Base-by-base conservation (phyloP, 2,113 vertebrate genomes). In the Oreochromis aureus region DNA sequence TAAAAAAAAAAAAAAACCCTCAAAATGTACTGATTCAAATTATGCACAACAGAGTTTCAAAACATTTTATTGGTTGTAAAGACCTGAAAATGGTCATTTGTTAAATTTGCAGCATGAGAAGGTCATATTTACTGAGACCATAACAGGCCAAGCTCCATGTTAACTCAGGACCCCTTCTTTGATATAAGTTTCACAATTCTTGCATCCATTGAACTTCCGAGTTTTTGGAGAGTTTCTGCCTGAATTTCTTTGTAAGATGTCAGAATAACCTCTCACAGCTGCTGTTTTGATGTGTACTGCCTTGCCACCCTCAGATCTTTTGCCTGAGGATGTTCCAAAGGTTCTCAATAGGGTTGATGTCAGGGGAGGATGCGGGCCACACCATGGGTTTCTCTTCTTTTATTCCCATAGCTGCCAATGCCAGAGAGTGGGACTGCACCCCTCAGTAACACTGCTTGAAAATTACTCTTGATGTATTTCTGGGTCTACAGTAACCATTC, bases 1-100 rank as follows among this genome's bases (percentile, higher is more conserved):
- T 63, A 2, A 56, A 1, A 22, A 5, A 27, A 1, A 22, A 7
- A 51, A 10, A 32, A 0, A 0, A 32, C 30, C 16, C 32, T 63
- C 6, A 66, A 36, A 36, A 36, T 66, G 18, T 32, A 66, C 10
- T 12, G 4, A 36, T 66, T 32, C 18, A 66, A 39, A 39, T 66
- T 66, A 39, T 7, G 61, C 61, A n/a, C 61, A 36, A n/a, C 61
- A 66, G 7, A 36, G 34, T 66, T 66, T 66, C 34, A 66, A 39
- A 66, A 66, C 61, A 39, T 39, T 39, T 22, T 63, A 22, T 66
- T 39, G 11, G 32, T 39, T 39, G 1, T 39, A n/a, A 66, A 39
- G 4, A 66, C n/a, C 61, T 39, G 61, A 66, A 66, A n/a, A 66
- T 39, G 34, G 7, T 36, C 34, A 34, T 7, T 34, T 66, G 4